Base-by-base conservation (phyloP, 2,113 vertebrate species). In the Cathartes aura region DNA sequence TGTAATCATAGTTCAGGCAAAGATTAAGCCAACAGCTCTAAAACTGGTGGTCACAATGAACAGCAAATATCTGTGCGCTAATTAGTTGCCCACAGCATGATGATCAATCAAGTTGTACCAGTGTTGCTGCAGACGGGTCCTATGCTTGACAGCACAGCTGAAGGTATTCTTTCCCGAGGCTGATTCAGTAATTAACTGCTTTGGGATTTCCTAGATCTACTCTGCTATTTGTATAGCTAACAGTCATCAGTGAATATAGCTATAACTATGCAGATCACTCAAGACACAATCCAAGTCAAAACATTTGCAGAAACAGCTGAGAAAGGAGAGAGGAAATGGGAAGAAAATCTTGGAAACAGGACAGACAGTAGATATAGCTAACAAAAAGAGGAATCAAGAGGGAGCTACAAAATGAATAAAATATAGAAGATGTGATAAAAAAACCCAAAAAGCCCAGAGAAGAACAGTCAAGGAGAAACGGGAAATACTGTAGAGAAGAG, bases 151-250 rank as follows among this genome's bases (percentile, higher is more conserved):
- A 95, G 85, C 50, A 83, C 32, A 63, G 68, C 53, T 63, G 55
- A 85, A 48, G 66, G 36, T 34, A 66, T 47, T 86, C 47, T 45
- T 11, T 64, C 73, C 71, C 12, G 11, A 76, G 24, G 91, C 62
- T 87, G 86, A 78, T 85, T 89, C 75, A 72, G 50, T 95, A 96
- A 97, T 91, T 95, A 97, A 72, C 68, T 95, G 88, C 82, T 92
- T 59, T 83, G 95, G 95, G 60, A 96, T 80, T 94, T 74, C 93
- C 82, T 76, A 26, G 52, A 86, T 42, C 72, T 74, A 32, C 50
- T 94, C 75, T 55, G 68, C 23, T 86, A 75, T 84, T 68, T 75
- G 70, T 45, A 60, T 36, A 95, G 92, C 91, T 89, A 97, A 84
- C 58, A 94, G 45, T 12, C 59, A 85, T 67, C 79, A 78, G n/a